These are phyloP conservation scores for Lucilia cuprina DNA, from an alignment of 1,140 invertebrate species.

Conservation along the genomic window DNA sequence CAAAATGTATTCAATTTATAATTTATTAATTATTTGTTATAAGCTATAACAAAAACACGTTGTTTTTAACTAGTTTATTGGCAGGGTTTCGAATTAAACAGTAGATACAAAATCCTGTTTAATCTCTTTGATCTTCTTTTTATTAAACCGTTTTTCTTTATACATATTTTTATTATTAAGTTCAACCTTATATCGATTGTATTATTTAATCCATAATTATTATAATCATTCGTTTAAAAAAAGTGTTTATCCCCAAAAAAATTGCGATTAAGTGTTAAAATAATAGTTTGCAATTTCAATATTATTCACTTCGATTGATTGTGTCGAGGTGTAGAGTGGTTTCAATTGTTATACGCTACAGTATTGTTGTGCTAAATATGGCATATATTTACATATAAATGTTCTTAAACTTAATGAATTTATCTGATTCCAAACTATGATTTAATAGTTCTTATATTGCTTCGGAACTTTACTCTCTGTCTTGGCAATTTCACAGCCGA, in stretches of 20 bases:
- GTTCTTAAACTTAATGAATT: no score
- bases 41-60: background rate
- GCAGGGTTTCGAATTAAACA: background rate
- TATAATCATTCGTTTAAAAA: background rate
- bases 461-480: no score
- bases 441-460: no score
- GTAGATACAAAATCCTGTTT: background rate
- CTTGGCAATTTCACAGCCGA: no score
- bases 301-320: background rate
- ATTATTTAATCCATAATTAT: background rate
- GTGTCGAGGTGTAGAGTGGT: background rate
- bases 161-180: no score
- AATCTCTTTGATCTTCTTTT: background rate
- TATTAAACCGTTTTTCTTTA: background rate
- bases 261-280: background rate
- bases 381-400: background rate
- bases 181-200: background rate
- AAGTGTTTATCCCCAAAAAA: background rate
- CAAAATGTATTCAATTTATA: background rate
- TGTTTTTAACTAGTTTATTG: background rate
- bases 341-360: background rate
- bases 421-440: no score
- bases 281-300: background rate
- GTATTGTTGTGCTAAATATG: background rate
- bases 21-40: background rate